Percentiles rank a stretch among this genome's conserved stretches.
Evolutionary conservation across 1,140 invertebrate genomes (phyloP).

Genomic region (Zaprionus vittiger): DNA sequence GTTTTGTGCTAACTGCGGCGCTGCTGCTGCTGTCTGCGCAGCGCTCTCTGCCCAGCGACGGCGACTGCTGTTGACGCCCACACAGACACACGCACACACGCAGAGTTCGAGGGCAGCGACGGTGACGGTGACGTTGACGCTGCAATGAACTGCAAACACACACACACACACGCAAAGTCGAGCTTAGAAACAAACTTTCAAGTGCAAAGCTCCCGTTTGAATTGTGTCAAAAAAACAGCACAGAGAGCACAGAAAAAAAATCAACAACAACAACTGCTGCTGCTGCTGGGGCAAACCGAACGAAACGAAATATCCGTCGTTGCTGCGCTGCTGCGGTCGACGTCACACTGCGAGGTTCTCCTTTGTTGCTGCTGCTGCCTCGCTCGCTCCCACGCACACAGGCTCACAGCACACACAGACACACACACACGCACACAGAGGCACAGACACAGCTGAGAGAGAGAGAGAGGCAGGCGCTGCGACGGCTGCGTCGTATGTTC

Average conservation of each 20-base stretch:
- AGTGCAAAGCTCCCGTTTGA: constrained; percentile 62
- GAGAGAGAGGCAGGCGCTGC: constrained; percentile 38
- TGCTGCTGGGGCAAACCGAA: background rate
- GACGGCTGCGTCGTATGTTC: constrained; percentile 70
- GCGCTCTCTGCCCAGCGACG: constrained; percentile 2
- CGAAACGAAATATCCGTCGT: constrained; percentile 21
- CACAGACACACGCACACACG: constrained; percentile 34
- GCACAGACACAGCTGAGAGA: constrained; percentile 29
- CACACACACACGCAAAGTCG: constrained; percentile 30
- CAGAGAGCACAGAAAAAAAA: background rate
- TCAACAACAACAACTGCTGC: background rate
- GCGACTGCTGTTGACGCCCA: constrained; percentile 49
- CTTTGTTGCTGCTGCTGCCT: constrained; percentile 62
- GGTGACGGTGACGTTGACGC: background rate
- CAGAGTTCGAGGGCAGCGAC: background rate
- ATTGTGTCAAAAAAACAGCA: constrained; percentile 59
- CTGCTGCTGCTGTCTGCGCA: constrained; percentile 38
- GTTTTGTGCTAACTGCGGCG: constrained; percentile 40
- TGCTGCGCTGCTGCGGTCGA: constrained; percentile 37
- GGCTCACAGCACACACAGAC: constrained; percentile 26
- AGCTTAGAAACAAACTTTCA: constrained; percentile 68
- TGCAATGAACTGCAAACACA: constrained; percentile 24
- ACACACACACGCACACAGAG: constrained; percentile 48
- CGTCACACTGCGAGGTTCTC: constrained; percentile 2
- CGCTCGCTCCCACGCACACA: constrained; percentile 52